phyloP scores from a whole-genome alignment of 2,888 invertebrate genomes.

The Melanotus villosus region DNA sequence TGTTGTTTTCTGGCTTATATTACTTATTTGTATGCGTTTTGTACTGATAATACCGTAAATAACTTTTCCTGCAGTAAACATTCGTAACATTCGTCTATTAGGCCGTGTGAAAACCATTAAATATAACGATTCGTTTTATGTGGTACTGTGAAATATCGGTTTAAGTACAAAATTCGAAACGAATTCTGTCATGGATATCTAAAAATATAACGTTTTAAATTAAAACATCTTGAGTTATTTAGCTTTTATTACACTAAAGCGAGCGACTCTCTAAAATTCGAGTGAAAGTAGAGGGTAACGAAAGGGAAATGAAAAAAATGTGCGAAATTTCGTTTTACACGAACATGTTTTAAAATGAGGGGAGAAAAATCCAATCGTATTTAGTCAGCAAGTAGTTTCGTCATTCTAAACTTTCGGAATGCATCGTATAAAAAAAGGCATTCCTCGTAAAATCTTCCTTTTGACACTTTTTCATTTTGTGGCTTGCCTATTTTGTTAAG shows the following conservation, averaged over 20 bases:
- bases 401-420: background rate
- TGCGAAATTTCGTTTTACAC: conserved; percentile 13
- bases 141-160: too few species aligned
- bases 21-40: too few species aligned
- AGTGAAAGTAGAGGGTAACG: conserved; percentile 19
- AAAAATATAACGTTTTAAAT: too few species aligned
- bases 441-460: conserved; percentile 28
- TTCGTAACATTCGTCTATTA: too few species aligned
- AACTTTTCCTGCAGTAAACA: too few species aligned
- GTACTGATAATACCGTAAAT: too few species aligned
- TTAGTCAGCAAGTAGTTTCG: conserved; percentile 17
- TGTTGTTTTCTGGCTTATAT: too few species aligned
- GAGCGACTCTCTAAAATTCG: background rate
- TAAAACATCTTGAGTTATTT: background rate
- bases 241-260: background rate
- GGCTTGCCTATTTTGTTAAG: conserved; percentile 28
- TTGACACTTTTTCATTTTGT: conserved; percentile 30
- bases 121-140: too few species aligned
- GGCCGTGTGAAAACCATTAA: too few species aligned
- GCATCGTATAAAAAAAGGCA: conserved; percentile 12
- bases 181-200: too few species aligned
- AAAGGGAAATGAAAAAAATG: conserved; percentile 28
- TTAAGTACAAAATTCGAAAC: too few species aligned
- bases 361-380: conserved; percentile 23
- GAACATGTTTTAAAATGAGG: conserved; percentile 9